These are phyloP conservation scores for Epinotia bilunana DNA, from an alignment of 2,888 invertebrate genomes.

Conservation along the genomic window DNA sequence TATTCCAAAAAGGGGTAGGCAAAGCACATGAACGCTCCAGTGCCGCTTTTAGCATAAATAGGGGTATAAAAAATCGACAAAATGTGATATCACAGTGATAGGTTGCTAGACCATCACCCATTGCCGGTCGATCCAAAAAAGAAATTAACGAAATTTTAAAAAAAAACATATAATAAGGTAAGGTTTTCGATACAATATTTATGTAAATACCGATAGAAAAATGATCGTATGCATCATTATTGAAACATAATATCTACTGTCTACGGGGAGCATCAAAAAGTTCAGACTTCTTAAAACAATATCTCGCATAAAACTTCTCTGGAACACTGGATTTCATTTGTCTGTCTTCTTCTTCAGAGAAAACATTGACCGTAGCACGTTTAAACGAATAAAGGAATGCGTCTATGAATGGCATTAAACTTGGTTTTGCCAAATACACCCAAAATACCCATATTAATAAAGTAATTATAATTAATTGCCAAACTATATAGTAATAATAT, in stretches of 20 bases:
- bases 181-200: background rate
- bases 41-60: no score
- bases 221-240: background rate
- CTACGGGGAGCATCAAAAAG: background rate
- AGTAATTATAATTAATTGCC: conserved; percentile 69
- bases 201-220: background rate
- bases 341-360: background rate
- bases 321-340: background rate
- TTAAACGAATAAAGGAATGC: conserved; percentile 53
- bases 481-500: conserved; percentile 74
- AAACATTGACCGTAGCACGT: background rate
- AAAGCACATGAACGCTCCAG: no score
- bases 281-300: conserved; percentile 28
- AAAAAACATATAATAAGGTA: background rate
- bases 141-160: no score
- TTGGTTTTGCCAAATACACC: conserved; percentile 60
- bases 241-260: background rate
- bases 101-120: no score
- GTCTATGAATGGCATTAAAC: conserved; percentile 64
- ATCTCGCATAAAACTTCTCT: background rate
- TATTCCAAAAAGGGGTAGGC: no score
- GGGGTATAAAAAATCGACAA: no score
- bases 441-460: conserved; percentile 62
- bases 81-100: no score
- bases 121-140: no score